Base-by-base conservation (phyloP, 2,797 vertebrate genomes). In the Myoxocephalus aenaeus region DNA sequence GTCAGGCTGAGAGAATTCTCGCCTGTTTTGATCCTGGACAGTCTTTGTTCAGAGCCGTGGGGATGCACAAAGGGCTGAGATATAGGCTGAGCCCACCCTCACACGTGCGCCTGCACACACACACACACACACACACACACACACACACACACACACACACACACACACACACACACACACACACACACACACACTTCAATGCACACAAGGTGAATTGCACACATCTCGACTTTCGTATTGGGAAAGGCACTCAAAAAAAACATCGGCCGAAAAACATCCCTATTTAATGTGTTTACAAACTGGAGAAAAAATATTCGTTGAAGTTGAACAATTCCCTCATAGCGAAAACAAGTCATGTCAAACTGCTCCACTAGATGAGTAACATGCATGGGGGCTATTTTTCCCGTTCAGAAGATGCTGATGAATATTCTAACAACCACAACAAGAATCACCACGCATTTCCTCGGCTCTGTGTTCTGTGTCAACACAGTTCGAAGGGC, bases 351-450 rank as follows among this genome's bases (percentile, higher is more conserved):
- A 82, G 87, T 87, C 79, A 78, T 29, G 73, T 83, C 25, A 17
- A 80, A 83, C 78, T 75, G 75, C 86, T 89, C 87, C 62, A 59
- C 73, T 73, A 70, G 75, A 87, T 85, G 88, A 86, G 81, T 75
- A 90, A 90, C 75, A 85, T 83, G 88, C 79, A 87, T 86, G 69
- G 77, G 77, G 92, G 89, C 86, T 89, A 85, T 89, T 90, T 92
- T 92, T 88, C 83, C 82, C 72, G 80, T 79, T 82, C 78, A 70
- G 79, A 90, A 82, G 86, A 88, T 73, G 53, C 85, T 86, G 84
- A 92, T 90, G 86, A 93, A 92, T 93, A 92, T 92, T 92, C 86
- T 82, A 91, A 88, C 86, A 91, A 86, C 79, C 82, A 87, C 69
- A 88, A 90, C 82, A 90, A 89, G 78, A 81, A 88, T 66, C 83